Conservation (phyloP, 2,113 vertebrate genomes). For the Halcyon malimbica region DNA sequence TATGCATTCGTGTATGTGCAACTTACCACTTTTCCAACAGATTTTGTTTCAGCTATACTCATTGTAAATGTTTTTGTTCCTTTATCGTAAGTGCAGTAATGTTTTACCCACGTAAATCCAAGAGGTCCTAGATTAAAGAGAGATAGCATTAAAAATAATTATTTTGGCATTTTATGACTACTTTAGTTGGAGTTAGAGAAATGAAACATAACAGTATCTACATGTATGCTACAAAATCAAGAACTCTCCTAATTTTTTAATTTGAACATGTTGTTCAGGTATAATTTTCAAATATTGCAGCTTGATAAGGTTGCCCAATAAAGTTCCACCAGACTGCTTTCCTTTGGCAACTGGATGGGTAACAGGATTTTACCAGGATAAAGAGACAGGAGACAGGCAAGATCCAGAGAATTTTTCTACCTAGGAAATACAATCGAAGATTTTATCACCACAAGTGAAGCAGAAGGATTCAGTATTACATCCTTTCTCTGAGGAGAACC, state of each 20-base stretch:
- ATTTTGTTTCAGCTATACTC: conserved; percentile 91
- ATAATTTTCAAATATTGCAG: not conserved
- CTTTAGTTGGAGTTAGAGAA: not conserved
- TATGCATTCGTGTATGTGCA: not conserved
- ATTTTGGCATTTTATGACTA: not conserved
- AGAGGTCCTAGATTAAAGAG: conserved; percentile 85
- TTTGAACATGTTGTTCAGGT: not conserved
- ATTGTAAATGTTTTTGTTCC: conserved; percentile 92
- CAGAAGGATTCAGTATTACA: not conserved
- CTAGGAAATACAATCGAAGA: not conserved
- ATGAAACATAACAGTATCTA: not conserved
- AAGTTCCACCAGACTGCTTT: not conserved
- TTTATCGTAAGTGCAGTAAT: conserved; percentile 97
- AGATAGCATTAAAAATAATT: not conserved
- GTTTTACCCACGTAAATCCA: conserved; percentile 94
- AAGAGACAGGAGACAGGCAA: not conserved
- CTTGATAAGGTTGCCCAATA: not conserved
- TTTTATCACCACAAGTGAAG: not conserved
- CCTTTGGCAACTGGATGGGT: not conserved
- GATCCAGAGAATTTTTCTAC: not conserved
- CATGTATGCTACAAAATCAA: not conserved
- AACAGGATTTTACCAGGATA: not conserved
- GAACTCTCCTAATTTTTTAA: not conserved
- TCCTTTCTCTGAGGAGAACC: not conserved
- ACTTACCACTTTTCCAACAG: conserved; percentile 91